phyloP scores from a whole-genome alignment of 2,113 vertebrate genomes.

The Chloropsis cyanopogon region DNA sequence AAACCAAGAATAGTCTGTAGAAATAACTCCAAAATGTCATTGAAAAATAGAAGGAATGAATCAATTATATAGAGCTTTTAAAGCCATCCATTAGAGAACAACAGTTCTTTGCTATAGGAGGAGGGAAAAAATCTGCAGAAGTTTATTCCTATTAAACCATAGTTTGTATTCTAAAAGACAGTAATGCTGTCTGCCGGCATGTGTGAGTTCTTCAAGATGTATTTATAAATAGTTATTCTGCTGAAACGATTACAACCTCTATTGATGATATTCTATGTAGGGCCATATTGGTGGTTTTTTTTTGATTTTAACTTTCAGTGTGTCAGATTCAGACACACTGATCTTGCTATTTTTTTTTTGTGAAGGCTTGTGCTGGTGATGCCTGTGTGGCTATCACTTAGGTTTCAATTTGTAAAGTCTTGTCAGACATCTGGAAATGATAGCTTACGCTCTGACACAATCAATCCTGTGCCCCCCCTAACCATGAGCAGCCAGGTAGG shows the following conservation, averaged over 20 bases:
- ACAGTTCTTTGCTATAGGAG: not conserved
- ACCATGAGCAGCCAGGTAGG: not conserved
- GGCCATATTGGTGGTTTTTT: not conserved
- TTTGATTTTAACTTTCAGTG: not conserved
- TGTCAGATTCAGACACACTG: not conserved
- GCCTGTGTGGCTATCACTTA: not conserved
- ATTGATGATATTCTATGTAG: not conserved
- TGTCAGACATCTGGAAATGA: not conserved
- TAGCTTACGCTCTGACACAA: not conserved
- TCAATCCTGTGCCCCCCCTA: not conserved
- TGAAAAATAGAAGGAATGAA: slow-evolving; percentile 9
- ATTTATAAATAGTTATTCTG: not conserved
- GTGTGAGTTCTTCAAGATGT: not conserved
- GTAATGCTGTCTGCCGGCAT: not conserved
- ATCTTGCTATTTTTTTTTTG: not conserved
- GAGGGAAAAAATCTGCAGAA: not conserved
- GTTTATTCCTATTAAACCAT: not conserved
- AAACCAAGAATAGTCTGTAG: slow-evolving; percentile 12
- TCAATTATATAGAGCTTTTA: not conserved
- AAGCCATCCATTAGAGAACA: not conserved
- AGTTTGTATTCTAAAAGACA: not conserved
- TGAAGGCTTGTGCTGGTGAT: not conserved
- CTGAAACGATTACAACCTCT: not conserved
- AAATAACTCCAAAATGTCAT: slow-evolving; percentile 30
- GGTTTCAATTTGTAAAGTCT: not conserved